phyloP scores from a whole-genome alignment of 1,140 invertebrate species.

The Bombus breviceps region DNA sequence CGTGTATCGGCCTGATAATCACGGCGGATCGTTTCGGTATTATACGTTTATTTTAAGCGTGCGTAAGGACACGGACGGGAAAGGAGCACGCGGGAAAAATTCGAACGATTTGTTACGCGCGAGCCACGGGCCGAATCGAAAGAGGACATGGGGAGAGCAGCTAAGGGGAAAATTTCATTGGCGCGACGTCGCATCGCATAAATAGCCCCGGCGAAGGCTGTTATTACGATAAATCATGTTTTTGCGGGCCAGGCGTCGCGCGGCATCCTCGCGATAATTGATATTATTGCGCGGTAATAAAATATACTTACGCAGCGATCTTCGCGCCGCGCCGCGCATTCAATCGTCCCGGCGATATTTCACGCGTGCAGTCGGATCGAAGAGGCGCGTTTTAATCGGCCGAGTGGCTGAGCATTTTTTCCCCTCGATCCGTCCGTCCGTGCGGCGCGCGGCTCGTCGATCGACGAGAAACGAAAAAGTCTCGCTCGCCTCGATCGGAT shows the following conservation, averaged over 20 bases:
- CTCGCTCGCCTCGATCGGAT: slow-evolving; percentile 17
- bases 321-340: neutral
- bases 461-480: neutral
- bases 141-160: neutral
- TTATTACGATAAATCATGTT: slow-evolving; percentile 47
- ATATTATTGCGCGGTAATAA: slow-evolving; percentile 36
- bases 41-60: slow-evolving; percentile 16
- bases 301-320: slow-evolving; percentile 8
- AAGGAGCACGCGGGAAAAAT: slow-evolving; percentile 30
- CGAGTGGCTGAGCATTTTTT: neutral
- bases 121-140: neutral
- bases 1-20: slow-evolving; percentile 14
- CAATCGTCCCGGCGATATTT: slow-evolving; percentile 2
- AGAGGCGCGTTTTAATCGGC: slow-evolving; percentile 7
- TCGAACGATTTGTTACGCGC: neutral
- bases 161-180: slow-evolving; percentile 15
- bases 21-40: too few species aligned
- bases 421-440: neutral
- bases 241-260: neutral
- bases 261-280: slow-evolving; percentile 31
- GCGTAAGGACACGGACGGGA: neutral
- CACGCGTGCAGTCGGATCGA: neutral
- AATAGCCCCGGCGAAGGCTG: slow-evolving; percentile 15
- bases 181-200: neutral
- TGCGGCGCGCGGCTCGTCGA: neutral